A percentile compares a stretch with the other conserved stretches of the same genome.
phyloP scores from a whole-genome alignment of 2,888 invertebrate genomes.

The Dryomyza anilis region DNA sequence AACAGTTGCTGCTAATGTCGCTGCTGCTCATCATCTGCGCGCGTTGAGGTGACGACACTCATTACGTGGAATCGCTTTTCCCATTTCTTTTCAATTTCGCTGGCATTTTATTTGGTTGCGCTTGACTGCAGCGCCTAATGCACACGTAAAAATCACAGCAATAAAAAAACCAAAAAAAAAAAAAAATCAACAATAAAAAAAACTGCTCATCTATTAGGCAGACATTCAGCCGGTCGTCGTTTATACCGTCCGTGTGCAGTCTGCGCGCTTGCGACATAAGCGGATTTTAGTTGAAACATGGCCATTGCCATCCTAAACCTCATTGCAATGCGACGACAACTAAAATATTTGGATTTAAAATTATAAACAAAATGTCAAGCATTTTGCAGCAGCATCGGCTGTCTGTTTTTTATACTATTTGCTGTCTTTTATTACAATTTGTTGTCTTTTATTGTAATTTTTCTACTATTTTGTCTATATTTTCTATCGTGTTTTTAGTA shows the following conservation, averaged over 20 bases:
- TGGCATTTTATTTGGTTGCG: neutral
- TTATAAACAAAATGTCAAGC: too few species aligned
- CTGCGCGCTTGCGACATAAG: neutral
- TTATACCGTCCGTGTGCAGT: too few species aligned
- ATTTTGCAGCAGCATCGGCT: too few species aligned
- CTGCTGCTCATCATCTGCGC: neutral
- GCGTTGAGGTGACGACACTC: conserved; percentile 34
- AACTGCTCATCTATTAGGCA: neutral
- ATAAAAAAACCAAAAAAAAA: neutral
- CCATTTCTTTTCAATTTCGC: conserved; percentile 14
- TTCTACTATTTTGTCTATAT: neutral
- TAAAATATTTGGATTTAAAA: too few species aligned
- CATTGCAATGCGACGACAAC: too few species aligned
- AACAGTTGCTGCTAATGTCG: neutral
- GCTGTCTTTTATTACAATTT: too few species aligned
- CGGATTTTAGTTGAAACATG: neutral
- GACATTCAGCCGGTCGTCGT: neutral
- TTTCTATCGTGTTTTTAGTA: neutral
- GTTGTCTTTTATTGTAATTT: neutral
- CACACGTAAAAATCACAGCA: neutral
- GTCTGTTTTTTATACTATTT: too few species aligned
- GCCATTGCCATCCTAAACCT: neutral
- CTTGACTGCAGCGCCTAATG: neutral
- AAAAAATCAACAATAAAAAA: neutral
- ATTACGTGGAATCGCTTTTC: conserved; percentile 27